A percentile compares a stretch with the other conserved stretches of the same genome.
Conservation (phyloP, 1,140 invertebrate genomes). For the Nymphalis io region DNA sequence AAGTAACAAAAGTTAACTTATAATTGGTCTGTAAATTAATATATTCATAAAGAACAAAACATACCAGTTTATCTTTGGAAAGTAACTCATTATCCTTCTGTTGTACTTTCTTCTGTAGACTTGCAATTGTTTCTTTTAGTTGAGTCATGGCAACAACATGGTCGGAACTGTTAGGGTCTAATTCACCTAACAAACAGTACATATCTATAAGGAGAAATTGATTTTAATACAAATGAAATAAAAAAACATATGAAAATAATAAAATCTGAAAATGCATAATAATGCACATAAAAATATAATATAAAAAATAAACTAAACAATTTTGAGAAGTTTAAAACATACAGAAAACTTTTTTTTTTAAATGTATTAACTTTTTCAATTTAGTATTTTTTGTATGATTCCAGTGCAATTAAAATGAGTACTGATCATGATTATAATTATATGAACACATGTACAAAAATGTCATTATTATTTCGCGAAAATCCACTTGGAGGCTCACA, state of each 20-base stretch:
- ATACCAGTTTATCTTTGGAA: slow-evolving; percentile 94
- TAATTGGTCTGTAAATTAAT: not conserved
- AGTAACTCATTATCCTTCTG: slow-evolving; percentile 93
- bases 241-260: slow-evolving; percentile 2
- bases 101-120: slow-evolving; percentile 92
- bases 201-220: slow-evolving; percentile 28
- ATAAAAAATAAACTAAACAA: not conserved
- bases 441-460: no score
- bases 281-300: not conserved
- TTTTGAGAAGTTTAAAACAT: no score
- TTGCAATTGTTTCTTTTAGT: slow-evolving; percentile 95
- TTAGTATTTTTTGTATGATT: no score
- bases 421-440: no score
- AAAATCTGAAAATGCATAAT: not conserved
- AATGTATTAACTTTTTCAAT: no score
- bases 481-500: no score
- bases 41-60: not conserved
- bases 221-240: slow-evolving; percentile 17
- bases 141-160: slow-evolving; percentile 97
- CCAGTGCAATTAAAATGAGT: no score
- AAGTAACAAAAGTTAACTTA: not conserved
- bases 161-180: slow-evolving; percentile 94
- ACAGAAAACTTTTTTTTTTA: no score
- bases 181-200: slow-evolving; percentile 70
- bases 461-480: no score